These are phyloP conservation scores for Rhinolophus sinicus DNA, from an alignment of 2,113 vertebrate species.

Conservation along the genomic window DNA sequence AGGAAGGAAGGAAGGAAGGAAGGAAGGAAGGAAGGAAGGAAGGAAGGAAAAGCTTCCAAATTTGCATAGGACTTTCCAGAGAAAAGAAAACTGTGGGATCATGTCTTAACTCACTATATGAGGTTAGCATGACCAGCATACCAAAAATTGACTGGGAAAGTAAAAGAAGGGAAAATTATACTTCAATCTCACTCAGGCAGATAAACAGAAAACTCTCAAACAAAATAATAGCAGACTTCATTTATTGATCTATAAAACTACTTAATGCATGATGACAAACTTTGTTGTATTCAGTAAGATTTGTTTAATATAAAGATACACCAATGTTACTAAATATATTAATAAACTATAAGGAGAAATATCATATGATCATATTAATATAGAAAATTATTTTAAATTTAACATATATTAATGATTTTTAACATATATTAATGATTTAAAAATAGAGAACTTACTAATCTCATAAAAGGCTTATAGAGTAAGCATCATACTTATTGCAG, in stretches of 20 bases:
- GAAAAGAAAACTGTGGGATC: background rate
- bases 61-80: background rate
- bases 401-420: too few species aligned
- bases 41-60: background rate
- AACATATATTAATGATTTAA: too few species aligned
- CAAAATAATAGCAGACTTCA: background rate
- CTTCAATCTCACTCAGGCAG: background rate
- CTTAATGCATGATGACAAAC: background rate
- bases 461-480: background rate
- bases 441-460: background rate
- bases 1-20: too few species aligned
- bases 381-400: background rate
- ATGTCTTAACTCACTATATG: background rate
- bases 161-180: background rate
- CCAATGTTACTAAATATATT: background rate
- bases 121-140: background rate
- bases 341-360: background rate
- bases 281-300: background rate
- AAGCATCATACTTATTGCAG: background rate
- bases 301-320: background rate
- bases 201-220: background rate
- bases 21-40: too few species aligned
- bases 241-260: background rate
- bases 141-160: background rate
- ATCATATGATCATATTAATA: background rate